Conservation (phyloP, 1,140 invertebrate genomes). For the Mya arenaria region DNA sequence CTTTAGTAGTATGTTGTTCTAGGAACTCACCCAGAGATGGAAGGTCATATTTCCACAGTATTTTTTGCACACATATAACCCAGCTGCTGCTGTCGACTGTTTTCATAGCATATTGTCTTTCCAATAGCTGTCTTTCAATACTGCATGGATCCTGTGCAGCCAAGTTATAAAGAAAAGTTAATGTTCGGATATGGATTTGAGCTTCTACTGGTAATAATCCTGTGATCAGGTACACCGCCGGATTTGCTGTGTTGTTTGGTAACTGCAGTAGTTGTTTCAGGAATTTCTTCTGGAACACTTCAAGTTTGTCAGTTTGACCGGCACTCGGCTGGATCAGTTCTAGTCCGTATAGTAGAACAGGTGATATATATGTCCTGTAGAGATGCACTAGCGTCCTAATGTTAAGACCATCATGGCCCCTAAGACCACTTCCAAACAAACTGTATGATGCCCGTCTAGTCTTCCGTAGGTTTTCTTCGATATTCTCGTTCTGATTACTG, state of each 20-base stretch:
- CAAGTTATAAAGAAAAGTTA: no score
- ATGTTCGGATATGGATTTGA: no score
- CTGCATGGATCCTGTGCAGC: no score
- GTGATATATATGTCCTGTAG: neutral
- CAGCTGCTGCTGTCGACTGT: no score
- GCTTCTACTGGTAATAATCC: conserved; percentile 15
- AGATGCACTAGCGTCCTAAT: neutral
- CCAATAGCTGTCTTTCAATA: no score
- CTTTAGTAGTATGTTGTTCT: no score
- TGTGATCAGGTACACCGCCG: conserved; percentile 23
- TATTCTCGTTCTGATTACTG: neutral
- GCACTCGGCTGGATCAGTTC: neutral
- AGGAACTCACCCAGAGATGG: no score
- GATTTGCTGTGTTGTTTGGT: conserved; percentile 27
- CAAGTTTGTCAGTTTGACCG: conserved; percentile 7
- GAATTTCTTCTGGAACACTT: conserved; percentile 32
- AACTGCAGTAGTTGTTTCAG: conserved; percentile 39
- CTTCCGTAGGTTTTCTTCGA: conserved; percentile 35
- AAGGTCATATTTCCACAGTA: no score
- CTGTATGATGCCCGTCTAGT: conserved; percentile 21
- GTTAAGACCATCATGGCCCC: conserved; percentile 4
- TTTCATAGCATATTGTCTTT: no score
- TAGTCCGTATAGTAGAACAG: neutral
- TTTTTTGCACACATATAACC: no score
- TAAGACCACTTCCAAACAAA: neutral